Conservation (phyloP, 2,113 vertebrate genomes). For the Xiphophorus maculatus region DNA sequence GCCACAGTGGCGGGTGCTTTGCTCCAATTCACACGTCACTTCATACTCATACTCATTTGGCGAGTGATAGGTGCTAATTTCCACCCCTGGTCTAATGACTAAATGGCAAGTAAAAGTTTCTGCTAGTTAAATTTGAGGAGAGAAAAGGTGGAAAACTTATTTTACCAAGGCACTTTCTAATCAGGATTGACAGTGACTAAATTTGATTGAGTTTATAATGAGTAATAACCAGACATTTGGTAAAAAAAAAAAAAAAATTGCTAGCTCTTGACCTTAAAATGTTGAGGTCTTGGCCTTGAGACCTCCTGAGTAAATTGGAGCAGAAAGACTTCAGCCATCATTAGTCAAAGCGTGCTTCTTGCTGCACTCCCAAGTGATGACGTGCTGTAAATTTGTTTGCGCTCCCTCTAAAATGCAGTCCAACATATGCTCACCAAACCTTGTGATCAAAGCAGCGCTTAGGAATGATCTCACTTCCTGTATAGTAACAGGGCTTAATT, state of each 20-base stretch:
- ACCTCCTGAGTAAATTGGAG: background rate
- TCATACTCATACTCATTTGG: too few relatives aligned
- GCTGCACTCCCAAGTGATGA: background rate
- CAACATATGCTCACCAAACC: background rate
- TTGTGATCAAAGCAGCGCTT: background rate
- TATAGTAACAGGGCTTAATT: conserved; percentile 2
- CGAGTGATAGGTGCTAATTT: too few relatives aligned
- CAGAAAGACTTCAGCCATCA: background rate
- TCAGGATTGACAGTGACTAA: conserved; percentile 2
- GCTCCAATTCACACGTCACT: too few relatives aligned
- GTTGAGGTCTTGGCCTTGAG: background rate
- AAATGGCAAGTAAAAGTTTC: background rate
- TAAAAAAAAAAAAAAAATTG: too few relatives aligned
- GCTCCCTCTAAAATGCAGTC: background rate
- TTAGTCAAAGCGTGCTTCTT: background rate
- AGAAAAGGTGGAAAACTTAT: background rate
- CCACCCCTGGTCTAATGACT: background rate
- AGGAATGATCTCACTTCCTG: conserved; percentile 6
- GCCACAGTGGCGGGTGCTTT: too few relatives aligned
- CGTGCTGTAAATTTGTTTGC: background rate
- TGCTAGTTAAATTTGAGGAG: background rate
- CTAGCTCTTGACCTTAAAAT: background rate
- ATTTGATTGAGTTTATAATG: background rate
- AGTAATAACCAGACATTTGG: background rate
- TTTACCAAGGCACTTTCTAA: background rate